Conservation (phyloP, 1,140 invertebrate genomes). For the Apocrypta bakeri region DNA sequence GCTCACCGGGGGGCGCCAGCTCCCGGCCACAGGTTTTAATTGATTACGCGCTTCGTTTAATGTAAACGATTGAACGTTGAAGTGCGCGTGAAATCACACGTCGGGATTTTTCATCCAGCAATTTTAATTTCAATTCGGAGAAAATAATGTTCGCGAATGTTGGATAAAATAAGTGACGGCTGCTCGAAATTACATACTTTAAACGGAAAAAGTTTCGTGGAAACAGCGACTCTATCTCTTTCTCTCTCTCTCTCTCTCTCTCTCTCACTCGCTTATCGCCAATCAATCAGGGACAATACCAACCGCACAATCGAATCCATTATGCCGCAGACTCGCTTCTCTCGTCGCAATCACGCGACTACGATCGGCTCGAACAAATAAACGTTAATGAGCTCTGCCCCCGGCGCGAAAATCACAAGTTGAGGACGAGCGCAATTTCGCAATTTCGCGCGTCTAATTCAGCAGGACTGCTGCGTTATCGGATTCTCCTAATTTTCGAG, state of each 20-base stretch:
- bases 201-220: no score
- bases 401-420: slow-evolving; percentile 29
- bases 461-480: slow-evolving; percentile 37
- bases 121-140: no score
- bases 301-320: slow-evolving; percentile 28
- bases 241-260: neutral
- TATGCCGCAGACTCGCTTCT: neutral
- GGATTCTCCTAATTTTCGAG: slow-evolving; percentile 49
- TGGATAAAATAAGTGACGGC: no score
- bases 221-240: no score
- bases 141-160: no score
- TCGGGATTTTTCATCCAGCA: no score
- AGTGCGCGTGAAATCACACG: no score
- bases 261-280: neutral
- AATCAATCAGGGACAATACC: neutral
- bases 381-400: slow-evolving; percentile 37
- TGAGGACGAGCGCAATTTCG: slow-evolving; percentile 14
- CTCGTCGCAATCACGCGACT: slow-evolving; percentile 5
- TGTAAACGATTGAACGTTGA: no score
- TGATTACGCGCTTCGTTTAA: no score
- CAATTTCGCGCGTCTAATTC: slow-evolving; percentile 40
- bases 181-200: no score
- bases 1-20: slow-evolving; percentile 23
- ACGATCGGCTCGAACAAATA: slow-evolving; percentile 41
- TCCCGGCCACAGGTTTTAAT: neutral